Evolutionary conservation across 2,113 vertebrate genomes (phyloP).

Genomic region (Todiramphus saurophagus): DNA sequence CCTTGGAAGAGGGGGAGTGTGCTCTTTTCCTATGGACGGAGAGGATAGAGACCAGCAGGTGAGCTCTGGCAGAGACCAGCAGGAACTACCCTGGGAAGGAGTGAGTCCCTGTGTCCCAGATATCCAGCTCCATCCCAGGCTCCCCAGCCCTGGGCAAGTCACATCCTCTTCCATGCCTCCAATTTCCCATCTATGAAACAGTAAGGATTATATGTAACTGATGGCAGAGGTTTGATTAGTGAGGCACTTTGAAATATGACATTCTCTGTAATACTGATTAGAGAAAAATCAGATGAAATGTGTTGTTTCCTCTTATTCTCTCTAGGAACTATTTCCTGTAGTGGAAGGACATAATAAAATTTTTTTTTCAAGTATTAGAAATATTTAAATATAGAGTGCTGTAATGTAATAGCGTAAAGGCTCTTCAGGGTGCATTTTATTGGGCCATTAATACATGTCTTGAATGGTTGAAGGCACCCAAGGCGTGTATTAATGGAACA

Average conservation of each 20-base stretch:
- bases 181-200: not conserved
- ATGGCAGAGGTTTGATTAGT: not conserved
- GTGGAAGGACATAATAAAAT: slow-evolving; percentile 58
- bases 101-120: not conserved
- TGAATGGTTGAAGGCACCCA: slow-evolving; percentile 70
- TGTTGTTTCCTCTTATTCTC: not conserved
- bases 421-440: slow-evolving; percentile 71
- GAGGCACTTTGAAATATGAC: not conserved
- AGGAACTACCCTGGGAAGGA: not conserved
- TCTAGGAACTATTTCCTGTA: slow-evolving; percentile 55
- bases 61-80: not conserved
- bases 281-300: not conserved
- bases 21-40: slow-evolving; percentile 85
- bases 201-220: not conserved
- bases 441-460: slow-evolving; percentile 69
- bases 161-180: not conserved
- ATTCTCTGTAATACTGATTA: not conserved
- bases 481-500: slow-evolving; percentile 71
- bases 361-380: slow-evolving; percentile 56
- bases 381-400: slow-evolving; percentile 67
- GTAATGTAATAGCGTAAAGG: slow-evolving; percentile 62
- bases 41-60: not conserved
- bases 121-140: not conserved
- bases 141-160: not conserved
- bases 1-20: slow-evolving; percentile 87